Evolutionary conservation across 2,113 vertebrate genomes (phyloP).

Genomic region (Dicentrarchus labrax): DNA sequence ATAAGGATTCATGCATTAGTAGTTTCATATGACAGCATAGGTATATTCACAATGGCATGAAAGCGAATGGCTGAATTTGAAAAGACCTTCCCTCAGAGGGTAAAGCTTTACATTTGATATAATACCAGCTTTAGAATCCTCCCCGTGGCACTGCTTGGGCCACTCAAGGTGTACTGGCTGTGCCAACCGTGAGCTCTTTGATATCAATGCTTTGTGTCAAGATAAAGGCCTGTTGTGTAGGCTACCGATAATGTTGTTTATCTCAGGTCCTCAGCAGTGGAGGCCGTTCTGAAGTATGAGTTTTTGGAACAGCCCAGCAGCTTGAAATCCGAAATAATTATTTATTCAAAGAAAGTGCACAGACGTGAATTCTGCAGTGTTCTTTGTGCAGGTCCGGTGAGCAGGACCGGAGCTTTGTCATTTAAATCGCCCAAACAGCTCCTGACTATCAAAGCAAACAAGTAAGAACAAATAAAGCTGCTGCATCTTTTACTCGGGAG

Average conservation of each 20-base stretch:
- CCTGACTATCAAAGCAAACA: slow-evolving; percentile 19
- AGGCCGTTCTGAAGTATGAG: neutral
- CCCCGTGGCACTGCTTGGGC: neutral
- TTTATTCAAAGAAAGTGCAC: slow-evolving; percentile 16
- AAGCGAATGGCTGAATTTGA: neutral
- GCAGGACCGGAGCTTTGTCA: neutral
- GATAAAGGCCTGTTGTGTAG: slow-evolving; percentile 27
- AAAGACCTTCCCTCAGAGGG: neutral
- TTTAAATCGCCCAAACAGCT: slow-evolving; percentile 16
- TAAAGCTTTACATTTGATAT: neutral
- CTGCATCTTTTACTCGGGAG: slow-evolving; percentile 14
- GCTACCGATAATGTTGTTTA: slow-evolving; percentile 31
- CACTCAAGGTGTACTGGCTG: neutral
- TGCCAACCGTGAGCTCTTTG: slow-evolving; percentile 7
- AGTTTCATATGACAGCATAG: neutral
- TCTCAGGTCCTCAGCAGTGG: slow-evolving; percentile 18
- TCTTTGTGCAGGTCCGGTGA: neutral
- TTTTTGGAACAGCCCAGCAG: slow-evolving; percentile 2
- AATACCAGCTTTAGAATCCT: slow-evolving; percentile 1
- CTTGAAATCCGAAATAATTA: slow-evolving; percentile 4
- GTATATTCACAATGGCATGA: neutral
- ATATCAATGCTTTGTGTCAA: slow-evolving; percentile 24
- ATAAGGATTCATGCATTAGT: neutral
- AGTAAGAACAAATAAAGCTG: neutral
- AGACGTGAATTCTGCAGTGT: neutral